A percentile compares a stretch with the other conserved stretches of the same genome.
phyloP scores from a whole-genome alignment of 2,888 invertebrate genomes.

The Anorthoa munda region DNA sequence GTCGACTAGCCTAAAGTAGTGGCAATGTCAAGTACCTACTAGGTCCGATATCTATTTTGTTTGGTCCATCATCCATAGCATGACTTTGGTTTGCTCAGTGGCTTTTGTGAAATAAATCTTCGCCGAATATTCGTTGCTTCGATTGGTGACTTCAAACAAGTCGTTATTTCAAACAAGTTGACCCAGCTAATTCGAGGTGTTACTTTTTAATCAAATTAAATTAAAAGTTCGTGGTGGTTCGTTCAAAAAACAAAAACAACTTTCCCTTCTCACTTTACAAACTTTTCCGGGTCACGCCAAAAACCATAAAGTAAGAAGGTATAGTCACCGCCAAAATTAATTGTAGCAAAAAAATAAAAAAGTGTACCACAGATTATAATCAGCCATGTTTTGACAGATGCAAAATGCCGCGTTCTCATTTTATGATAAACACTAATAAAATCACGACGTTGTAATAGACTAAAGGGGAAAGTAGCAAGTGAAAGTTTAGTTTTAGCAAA shows the following conservation, averaged over 20 bases:
- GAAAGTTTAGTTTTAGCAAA: constrained; percentile 71
- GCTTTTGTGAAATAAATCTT: background rate
- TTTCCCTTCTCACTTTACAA: background rate
- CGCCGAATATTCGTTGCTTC: background rate
- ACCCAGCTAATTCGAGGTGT: background rate
- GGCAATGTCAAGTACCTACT: constrained; percentile 15
- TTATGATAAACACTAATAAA: constrained; percentile 33
- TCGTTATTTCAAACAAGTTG: background rate
- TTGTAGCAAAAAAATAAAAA: background rate
- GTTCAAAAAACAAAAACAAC: no score
- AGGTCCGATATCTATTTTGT: background rate
- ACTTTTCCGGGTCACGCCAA: background rate
- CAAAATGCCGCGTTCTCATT: constrained; percentile 33
- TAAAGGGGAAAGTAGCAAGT: constrained; percentile 72
- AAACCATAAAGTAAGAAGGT: constrained; percentile 9
- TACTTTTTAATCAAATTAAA: background rate
- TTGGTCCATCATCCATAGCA: background rate
- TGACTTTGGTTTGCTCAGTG: background rate
- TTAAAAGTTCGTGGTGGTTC: no score
- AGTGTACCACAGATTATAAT: constrained; percentile 19
- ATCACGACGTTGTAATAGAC: constrained; percentile 48
- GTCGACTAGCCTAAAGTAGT: constrained; percentile 19
- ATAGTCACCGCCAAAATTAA: constrained; percentile 11
- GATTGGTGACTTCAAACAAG: background rate
- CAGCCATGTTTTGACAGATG: constrained; percentile 20